These are phyloP conservation scores for Notamacropus eugenii DNA, from an alignment of 2,797 vertebrate species.

Conservation along the genomic window DNA sequence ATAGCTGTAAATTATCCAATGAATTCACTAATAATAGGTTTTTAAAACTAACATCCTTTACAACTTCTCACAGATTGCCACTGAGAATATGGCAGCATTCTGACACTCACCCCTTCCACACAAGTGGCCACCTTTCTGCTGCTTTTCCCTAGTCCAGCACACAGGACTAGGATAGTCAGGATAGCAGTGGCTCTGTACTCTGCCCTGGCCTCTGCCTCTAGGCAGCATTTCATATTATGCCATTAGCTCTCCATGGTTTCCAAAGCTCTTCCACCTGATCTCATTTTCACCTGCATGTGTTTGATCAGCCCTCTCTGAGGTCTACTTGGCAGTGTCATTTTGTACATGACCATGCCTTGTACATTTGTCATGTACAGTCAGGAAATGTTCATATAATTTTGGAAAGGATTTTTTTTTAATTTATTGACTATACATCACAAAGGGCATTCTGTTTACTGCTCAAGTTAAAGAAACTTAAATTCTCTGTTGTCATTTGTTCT, in stretches of 20 bases:
- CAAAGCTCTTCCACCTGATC: background rate
- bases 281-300: background rate
- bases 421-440: background rate
- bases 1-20: background rate
- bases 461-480: background rate
- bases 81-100: background rate
- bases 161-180: background rate
- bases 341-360: background rate
- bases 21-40: background rate
- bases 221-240: background rate
- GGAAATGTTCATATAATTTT: background rate
- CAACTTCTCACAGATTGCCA: background rate
- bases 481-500: too few relatives aligned
- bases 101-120: background rate
- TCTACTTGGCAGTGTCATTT: background rate
- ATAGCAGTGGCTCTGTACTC: background rate
- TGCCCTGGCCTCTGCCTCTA: background rate
- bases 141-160: background rate
- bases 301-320: background rate
- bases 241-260: background rate
- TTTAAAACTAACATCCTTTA: background rate
- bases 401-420: background rate
- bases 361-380: background rate
- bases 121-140: background rate
- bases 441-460: background rate